Evolutionary conservation across 1,140 invertebrate species (phyloP).

Genomic region (Drosophila sturtevanti): DNA sequence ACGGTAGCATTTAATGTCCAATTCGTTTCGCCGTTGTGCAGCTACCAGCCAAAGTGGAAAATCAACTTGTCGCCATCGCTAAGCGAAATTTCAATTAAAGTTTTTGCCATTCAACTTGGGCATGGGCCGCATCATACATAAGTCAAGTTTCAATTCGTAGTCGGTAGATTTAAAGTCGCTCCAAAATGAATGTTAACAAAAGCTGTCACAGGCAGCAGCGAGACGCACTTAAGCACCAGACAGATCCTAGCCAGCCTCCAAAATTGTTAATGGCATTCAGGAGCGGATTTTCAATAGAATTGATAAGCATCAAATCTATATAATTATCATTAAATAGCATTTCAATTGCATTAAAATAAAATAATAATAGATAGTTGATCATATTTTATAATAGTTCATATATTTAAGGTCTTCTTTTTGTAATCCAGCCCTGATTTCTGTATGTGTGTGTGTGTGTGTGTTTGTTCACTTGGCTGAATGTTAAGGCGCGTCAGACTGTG

Average conservation of each 20-base stretch:
- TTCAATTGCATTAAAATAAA: too few species aligned
- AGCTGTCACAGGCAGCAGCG: constrained; percentile 64
- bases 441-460: constrained; percentile 33
- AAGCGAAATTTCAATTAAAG: constrained; percentile 77
- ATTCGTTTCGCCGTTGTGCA: constrained; percentile 66
- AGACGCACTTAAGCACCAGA: constrained; percentile 62
- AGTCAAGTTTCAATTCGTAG: constrained; percentile 2
- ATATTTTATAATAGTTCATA: background rate
- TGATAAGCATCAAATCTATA: background rate
- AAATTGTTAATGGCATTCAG: constrained; percentile 69
- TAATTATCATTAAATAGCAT: background rate
- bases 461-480: constrained; percentile 33
- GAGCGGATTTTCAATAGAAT: background rate
- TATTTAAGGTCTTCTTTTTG: background rate
- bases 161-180: constrained; percentile 49
- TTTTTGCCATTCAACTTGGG: constrained; percentile 39
- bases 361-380: background rate
- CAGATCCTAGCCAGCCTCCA: constrained; percentile 61
- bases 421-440: constrained; percentile 56
- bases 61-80: constrained; percentile 71
- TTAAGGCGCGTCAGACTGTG: constrained; percentile 77
- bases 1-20: constrained; percentile 81
- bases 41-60: constrained; percentile 57
- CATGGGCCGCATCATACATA: constrained; percentile 38
- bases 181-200: constrained; percentile 61